Conservation (phyloP, 2,888 invertebrate species). For the Iphiclides podalirius region DNA sequence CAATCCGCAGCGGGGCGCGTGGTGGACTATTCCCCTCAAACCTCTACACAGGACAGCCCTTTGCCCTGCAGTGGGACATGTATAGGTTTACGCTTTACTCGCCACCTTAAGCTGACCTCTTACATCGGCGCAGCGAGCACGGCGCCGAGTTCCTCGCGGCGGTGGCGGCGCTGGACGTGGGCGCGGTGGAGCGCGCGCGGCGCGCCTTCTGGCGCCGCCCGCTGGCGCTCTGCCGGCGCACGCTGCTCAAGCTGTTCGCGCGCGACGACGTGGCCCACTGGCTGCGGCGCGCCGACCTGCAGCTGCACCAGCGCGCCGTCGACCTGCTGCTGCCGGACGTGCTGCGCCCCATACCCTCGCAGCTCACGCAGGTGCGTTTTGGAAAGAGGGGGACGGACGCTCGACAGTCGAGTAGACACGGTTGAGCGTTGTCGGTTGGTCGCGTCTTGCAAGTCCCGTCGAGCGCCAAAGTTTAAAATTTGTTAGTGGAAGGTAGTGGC, state of each 20-base stretch:
- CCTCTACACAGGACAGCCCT: too few species aligned
- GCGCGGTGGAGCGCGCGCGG: slow-evolving; percentile 94
- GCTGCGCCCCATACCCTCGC: slow-evolving; percentile 95
- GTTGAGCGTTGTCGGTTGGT: too few species aligned
- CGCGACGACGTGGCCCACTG: slow-evolving; percentile 85
- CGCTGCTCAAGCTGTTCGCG: slow-evolving; percentile 85
- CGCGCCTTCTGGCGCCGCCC: slow-evolving; percentile 95
- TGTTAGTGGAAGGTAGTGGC: too few species aligned
- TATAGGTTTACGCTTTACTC: too few species aligned
- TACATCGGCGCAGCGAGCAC: slow-evolving; percentile 86
- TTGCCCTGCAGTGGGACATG: too few species aligned
- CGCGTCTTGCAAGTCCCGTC: too few species aligned
- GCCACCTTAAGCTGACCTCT: too few species aligned
- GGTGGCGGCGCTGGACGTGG: slow-evolving; percentile 93
- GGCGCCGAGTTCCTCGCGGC: slow-evolving; percentile 96
- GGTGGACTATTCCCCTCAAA: too few species aligned
- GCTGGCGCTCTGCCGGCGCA: slow-evolving; percentile 93
- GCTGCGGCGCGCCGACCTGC: slow-evolving; percentile 91
- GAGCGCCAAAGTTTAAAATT: too few species aligned
- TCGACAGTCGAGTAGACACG: too few species aligned
- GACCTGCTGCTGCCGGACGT: slow-evolving; percentile 98
- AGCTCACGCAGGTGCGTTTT: slow-evolving; percentile 92
- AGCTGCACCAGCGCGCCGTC: slow-evolving; percentile 97
- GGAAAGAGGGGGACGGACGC: too few species aligned
- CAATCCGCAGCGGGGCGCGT: too few species aligned